Conservation (phyloP, 2,113 vertebrate species). For the Orthonyx spaldingii region DNA sequence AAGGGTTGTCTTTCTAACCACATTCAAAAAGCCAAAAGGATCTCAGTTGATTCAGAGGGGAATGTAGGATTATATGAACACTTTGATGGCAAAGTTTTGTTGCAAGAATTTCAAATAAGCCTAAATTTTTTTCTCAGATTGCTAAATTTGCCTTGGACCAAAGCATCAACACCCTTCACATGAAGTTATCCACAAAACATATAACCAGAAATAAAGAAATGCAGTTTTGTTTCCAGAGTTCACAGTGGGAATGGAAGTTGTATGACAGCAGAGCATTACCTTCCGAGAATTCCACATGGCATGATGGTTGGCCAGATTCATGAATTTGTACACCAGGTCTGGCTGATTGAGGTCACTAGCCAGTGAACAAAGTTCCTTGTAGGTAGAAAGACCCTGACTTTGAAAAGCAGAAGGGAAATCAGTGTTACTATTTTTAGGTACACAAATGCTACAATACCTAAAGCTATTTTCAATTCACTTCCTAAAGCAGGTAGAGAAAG, state of each 20-base stretch:
- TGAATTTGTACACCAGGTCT: constrained; percentile 97
- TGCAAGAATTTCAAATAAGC: neutral
- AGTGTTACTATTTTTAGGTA: neutral
- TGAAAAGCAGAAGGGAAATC: constrained; percentile 34
- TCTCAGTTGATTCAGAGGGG: neutral
- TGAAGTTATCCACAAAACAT: neutral
- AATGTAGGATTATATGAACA: neutral
- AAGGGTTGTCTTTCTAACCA: neutral
- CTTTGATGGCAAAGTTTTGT: neutral
- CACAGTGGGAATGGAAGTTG: neutral
- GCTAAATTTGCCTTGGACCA: neutral
- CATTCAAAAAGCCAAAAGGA: neutral
- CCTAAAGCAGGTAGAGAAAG: neutral
- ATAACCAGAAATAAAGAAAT: neutral
- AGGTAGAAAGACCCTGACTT: constrained; percentile 94
- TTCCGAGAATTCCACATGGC: constrained; percentile 99
- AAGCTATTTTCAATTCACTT: neutral
- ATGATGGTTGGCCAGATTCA: constrained; percentile 98
- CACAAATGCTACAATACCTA: neutral
- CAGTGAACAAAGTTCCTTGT: constrained; percentile 96
- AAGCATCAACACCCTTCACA: neutral
- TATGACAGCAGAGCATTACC: constrained; percentile 70
- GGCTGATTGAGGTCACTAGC: constrained; percentile 98
- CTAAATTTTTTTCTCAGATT: neutral
- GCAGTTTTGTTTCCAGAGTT: neutral